Base-by-base conservation (phyloP, 1,140 invertebrate species). In the Bombus turneri region DNA sequence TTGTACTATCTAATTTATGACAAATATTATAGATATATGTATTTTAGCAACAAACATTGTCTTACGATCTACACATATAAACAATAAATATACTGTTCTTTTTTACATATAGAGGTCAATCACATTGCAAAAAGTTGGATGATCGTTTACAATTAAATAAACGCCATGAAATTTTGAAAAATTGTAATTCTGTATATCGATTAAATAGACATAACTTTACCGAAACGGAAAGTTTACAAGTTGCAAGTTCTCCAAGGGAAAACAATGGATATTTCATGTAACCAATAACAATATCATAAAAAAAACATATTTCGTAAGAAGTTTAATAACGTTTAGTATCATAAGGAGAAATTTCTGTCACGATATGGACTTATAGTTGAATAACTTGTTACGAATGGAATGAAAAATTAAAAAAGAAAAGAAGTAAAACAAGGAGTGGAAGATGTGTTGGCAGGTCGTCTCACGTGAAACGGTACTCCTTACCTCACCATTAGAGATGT, bases 401-500 rank as follows among this genome's bases (percentile, higher is more conserved):
- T 4, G 13, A 43, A 31, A 57, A n/a, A n/a, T 53, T 31, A 22
- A 25, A 64, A 53, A 41, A 43, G 18, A 28, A 57, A 78, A 47
- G 4, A 13, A 66, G 18, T 53, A 81, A 78, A 31, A 41, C 13
- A 66, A 82, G 34, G 31, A 62, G 59, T 66, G 64, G 59, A 57
- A 72, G 41, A 31, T 59, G 53, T 62, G 82, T 74, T 87, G 78
- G 66, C 28, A 81, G 77, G 34, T 73, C 72, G 69, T 81, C 69
- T 68, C 77, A 28, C 71, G 74, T 74, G 81, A 83, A 83, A 86
- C 43, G 68, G 62, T 82, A 82, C 73, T 71, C 85, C 95, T 96
- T 96, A 98, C 98, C 97, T 99, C 99, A 95, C 99, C 99, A 97
- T 98, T 99, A 92, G 97, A 96, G 93, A 99, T 97, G 96, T 99